Conservation (phyloP, 2,888 invertebrate genomes). For the Heliconius aoede region DNA sequence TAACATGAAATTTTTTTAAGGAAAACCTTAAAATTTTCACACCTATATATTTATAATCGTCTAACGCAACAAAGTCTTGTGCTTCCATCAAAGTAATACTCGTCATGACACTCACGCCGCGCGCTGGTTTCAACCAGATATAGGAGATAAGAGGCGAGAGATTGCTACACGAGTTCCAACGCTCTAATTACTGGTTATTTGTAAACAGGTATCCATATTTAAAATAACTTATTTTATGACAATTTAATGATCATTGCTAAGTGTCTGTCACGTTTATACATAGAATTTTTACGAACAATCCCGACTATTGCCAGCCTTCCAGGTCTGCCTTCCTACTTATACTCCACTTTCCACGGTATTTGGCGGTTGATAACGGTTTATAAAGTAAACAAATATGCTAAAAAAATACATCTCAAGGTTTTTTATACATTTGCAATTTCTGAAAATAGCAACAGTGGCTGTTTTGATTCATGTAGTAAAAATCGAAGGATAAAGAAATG, state of each 20-base stretch:
- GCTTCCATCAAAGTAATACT: slow-evolving; percentile 43
- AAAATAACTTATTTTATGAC: slow-evolving; percentile 30
- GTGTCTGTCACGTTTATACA: no score
- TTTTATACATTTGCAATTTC: no score
- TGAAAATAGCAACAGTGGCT: not conserved
- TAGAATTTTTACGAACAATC: no score
- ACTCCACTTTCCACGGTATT: no score
- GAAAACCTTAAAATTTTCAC: not conserved
- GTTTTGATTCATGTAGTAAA: not conserved
- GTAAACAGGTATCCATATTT: slow-evolving; percentile 38
- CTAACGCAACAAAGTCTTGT: slow-evolving; percentile 38
- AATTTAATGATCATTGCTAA: slow-evolving; percentile 27
- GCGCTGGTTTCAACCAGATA: slow-evolving; percentile 49
- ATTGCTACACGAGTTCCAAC: slow-evolving; percentile 45
- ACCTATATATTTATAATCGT: slow-evolving; percentile 16
- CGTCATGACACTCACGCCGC: slow-evolving; percentile 47
- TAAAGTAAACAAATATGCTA: no score
- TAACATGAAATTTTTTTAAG: not conserved
- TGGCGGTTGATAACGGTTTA: no score
- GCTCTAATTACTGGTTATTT: slow-evolving; percentile 34
- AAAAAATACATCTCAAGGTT: no score
- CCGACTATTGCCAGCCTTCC: no score
- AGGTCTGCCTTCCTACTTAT: no score
- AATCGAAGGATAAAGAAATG: no score
- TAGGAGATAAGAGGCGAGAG: slow-evolving; percentile 44